A percentile compares a stretch with the other conserved stretches of the same genome.
These are phyloP conservation scores for Heliconius charithonia DNA, from an alignment of 2,888 invertebrate genomes.

Conservation along the genomic window DNA sequence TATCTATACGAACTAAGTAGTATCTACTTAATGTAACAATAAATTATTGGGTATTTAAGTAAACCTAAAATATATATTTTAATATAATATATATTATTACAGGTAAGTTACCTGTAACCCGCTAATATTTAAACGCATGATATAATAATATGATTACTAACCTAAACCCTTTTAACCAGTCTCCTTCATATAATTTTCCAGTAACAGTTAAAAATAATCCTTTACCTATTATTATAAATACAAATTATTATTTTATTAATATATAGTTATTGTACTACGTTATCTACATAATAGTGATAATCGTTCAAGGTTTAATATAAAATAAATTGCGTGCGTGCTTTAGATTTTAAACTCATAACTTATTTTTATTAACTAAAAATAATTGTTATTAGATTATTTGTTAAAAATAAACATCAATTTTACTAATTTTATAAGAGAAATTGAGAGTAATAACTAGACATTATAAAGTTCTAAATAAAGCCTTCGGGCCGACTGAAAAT, in stretches of 20 bases:
- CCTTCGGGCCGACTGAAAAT: too few species aligned
- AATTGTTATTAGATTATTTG: too few species aligned
- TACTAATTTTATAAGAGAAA: too few species aligned
- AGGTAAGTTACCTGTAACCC: too few species aligned
- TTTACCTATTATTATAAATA: conserved; percentile 68
- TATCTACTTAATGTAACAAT: too few species aligned
- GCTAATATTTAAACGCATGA: too few species aligned
- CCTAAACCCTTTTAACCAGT: conserved; percentile 82
- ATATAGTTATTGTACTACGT: neutral
- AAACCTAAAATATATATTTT: too few species aligned
- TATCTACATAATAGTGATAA: neutral
- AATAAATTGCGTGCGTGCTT: neutral
- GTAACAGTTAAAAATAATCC: conserved; percentile 74
- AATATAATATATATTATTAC: too few species aligned
- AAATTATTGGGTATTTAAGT: too few species aligned
- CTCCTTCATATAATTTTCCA: conserved; percentile 85
- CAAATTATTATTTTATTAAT: neutral
- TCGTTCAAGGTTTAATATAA: conserved; percentile 1
- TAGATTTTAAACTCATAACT: neutral
- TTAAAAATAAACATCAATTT: too few species aligned
- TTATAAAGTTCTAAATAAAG: too few species aligned
- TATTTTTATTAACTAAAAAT: neutral
- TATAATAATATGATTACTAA: conserved; percentile 45
- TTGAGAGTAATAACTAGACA: neutral
- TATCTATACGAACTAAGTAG: too few species aligned